Base-by-base conservation (phyloP, 2,113 vertebrate species). In the Plestiodon gilberti region DNA sequence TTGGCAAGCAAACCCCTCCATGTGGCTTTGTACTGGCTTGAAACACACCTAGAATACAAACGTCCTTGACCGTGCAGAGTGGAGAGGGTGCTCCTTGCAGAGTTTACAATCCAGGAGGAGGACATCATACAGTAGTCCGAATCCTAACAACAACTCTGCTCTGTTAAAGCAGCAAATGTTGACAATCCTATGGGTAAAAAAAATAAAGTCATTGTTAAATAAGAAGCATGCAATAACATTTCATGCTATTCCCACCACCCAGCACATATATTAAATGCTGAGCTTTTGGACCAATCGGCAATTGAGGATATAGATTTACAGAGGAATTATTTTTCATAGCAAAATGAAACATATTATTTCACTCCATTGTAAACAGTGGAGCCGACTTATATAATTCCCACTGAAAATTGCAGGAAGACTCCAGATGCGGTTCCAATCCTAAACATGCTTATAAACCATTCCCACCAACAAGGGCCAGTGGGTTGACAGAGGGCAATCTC, bases 101-200 rank as follows among this genome's bases (percentile, higher is more conserved):
- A 97, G 91, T 74, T 94, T 80, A 97, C 92, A 88, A 97, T 91
- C 95, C 95, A 90, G 81, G 90, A 95, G 81, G 90, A 95, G 61
- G 96, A 95, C 48, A 96, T 83, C 84, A 95, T 91, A 94, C 92
- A n/a, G n/a, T n/a, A n/a, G n/a, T 94, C 85, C 95, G 96, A 96
- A 97, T 97, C 75, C 4, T 97, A 95, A 91, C 75, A 79, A 78
- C 64, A 73, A 38, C 85, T 79, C 18, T 80, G 2, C 73, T 20
- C 4, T 48, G 8, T 71, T 52, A 90, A 91, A 81, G 10, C 8
- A 1, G 28, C 77, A 59, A 23, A 73, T 83, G 82, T 25, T 40
- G 83, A 81, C 85, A 35, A 83, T 30, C 65, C 95, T 97, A 80
- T 59, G 96, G 92, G 52, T 48, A 33, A 89, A 93, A 87, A 25